A percentile compares a stretch with the other conserved stretches of the same genome.
These are phyloP conservation scores for Simalia tracyae DNA, from an alignment of 2,797 vertebrate genomes.

Conservation along the genomic window DNA sequence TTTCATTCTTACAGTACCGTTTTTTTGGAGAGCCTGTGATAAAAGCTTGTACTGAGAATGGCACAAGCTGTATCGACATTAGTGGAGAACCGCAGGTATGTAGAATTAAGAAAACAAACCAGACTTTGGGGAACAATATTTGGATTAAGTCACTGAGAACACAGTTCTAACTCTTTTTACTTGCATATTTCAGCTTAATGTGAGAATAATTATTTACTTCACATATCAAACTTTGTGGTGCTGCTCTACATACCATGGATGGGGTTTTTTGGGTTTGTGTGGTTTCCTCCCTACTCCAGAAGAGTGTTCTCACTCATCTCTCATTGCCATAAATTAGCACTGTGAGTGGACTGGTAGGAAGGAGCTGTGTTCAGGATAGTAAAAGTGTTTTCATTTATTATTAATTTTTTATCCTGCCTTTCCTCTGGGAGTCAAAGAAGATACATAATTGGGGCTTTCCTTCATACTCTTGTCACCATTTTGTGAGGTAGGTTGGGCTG, in stretches of 20 bases:
- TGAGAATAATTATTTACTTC: background rate
- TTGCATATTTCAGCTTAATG: background rate
- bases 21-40: constrained; percentile 91
- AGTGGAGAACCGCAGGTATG: constrained; percentile 92
- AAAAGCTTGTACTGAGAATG: constrained; percentile 92
- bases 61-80: constrained; percentile 89
- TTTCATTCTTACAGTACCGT: constrained; percentile 78
- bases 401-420: background rate
- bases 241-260: background rate
- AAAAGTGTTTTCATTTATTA: background rate
- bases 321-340: background rate
- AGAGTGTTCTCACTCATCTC: background rate
- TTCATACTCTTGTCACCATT: background rate
- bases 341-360: background rate
- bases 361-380: background rate
- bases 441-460: background rate
- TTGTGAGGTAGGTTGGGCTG: background rate
- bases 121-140: background rate
- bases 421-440: background rate
- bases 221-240: background rate
- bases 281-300: background rate
- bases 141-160: background rate
- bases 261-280: background rate
- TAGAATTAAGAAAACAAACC: constrained; percentile 2
- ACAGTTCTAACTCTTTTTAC: background rate